Conservation (phyloP, 1,140 invertebrate genomes). For the Listronotus oregonensis region DNA sequence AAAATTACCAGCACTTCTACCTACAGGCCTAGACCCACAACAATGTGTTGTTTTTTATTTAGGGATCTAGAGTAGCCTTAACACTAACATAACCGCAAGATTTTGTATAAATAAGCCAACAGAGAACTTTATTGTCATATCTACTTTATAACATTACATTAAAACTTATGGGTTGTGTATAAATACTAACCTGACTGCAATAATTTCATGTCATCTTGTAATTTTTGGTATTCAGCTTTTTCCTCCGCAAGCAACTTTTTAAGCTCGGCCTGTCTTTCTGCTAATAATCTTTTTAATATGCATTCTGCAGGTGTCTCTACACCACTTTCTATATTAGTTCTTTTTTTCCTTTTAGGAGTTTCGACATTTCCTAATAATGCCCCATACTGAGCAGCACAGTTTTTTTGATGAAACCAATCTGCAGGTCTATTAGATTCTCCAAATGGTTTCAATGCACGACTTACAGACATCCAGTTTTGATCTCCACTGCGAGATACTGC, state of each 20-base stretch:
- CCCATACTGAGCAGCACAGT: slow-evolving; percentile 89
- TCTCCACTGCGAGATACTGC: slow-evolving; percentile 87
- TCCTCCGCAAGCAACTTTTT: slow-evolving; percentile 71
- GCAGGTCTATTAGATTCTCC: slow-evolving; percentile 75
- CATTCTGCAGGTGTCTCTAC: slow-evolving; percentile 79
- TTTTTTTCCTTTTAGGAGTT: slow-evolving; percentile 85
- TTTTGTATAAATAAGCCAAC: too few species aligned
- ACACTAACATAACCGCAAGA: too few species aligned
- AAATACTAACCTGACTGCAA: slow-evolving; percentile 56
- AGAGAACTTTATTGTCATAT: too few species aligned
- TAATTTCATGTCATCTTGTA: slow-evolving; percentile 67
- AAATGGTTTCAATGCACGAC: slow-evolving; percentile 73
- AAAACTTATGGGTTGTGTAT: not conserved
- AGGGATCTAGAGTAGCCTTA: too few species aligned
- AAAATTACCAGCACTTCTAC: too few species aligned
- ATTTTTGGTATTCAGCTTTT: slow-evolving; percentile 71
- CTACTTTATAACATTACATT: too few species aligned
- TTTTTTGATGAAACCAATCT: slow-evolving; percentile 92
- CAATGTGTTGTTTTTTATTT: too few species aligned
- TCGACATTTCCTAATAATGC: slow-evolving; percentile 82
- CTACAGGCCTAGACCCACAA: too few species aligned
- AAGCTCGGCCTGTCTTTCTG: slow-evolving; percentile 78
- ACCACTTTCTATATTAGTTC: slow-evolving; percentile 62
- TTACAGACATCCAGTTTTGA: slow-evolving; percentile 94
- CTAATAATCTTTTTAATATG: slow-evolving; percentile 77